Evolutionary conservation across 2,888 invertebrate genomes (phyloP).

Genomic region (Stegana nigrithorax): DNA sequence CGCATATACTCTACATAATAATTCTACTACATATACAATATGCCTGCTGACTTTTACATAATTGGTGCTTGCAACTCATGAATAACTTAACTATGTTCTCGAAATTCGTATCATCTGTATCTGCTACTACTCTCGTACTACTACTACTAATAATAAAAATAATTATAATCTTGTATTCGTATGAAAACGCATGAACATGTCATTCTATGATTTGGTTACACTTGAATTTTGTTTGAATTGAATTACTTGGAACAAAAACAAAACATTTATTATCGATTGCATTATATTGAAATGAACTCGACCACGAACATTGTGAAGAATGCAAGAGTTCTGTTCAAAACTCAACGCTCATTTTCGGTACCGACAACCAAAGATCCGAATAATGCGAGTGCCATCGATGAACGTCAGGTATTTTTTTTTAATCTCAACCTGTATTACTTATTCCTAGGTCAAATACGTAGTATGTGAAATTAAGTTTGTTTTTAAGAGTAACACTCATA

Average conservation of each 20-base stretch:
- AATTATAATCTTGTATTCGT: background rate
- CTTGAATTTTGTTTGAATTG: background rate
- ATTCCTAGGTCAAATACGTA: too few relatives aligned
- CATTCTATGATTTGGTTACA: too few relatives aligned
- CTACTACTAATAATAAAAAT: too few relatives aligned
- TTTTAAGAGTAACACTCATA: too few relatives aligned
- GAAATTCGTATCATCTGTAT: conserved; percentile 26
- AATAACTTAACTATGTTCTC: conserved; percentile 27
- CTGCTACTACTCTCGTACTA: conserved; percentile 33
- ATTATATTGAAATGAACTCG: background rate
- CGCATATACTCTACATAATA: background rate
- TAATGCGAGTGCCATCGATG: conserved; percentile 67
- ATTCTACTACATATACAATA: conserved; percentile 29
- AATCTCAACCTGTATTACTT: too few relatives aligned
- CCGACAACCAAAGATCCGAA: conserved; percentile 85
- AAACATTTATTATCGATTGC: conserved; percentile 5
- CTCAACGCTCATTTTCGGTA: conserved; percentile 92
- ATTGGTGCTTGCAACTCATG: conserved; percentile 64
- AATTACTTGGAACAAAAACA: conserved; percentile 16
- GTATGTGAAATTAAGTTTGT: too few relatives aligned
- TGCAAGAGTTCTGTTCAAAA: conserved; percentile 87
- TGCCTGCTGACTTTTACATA: conserved; percentile 19
- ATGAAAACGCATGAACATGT: conserved; percentile 43
- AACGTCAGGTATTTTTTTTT: conserved; percentile 66
- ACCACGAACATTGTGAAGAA: conserved; percentile 64